Evolutionary conservation across 2,888 invertebrate genomes (phyloP), one percentile per base, ranked within the genome.

Genomic region (Ormyrus rosae): DNA sequence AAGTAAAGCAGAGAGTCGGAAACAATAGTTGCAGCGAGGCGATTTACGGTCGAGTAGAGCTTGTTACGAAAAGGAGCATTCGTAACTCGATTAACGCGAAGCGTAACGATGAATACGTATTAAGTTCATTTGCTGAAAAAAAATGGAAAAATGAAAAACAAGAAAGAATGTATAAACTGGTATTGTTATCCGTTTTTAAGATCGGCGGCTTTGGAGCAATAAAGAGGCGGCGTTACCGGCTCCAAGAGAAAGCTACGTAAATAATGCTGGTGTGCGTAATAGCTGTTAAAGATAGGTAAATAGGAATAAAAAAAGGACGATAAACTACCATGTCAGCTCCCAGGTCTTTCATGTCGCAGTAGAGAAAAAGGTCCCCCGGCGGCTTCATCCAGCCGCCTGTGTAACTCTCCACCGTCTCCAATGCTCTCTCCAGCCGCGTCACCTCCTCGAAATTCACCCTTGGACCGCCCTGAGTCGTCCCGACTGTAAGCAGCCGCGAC

Each of bases 321-420:
- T 34, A 34, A 48, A 79, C 78, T 92, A 95, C 95, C 95, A 95
- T 95, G 92, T 95, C 95, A 92, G 95, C 95, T 93, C 95, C 95
- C 94, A 95, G 94, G 92, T 94, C 94, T 93, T 94, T 94, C 94
- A 95, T 95, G 93, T 94, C 94, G 92, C 93, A 92, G 92, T 93
- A 92, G 91, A 93, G 93, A 92, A 94, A 94, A 91, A 93, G 92
- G 90, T 93, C 93, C 92, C 93, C 93, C 92, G 93, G 93, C 91
- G 94, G 93, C 93, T 94, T 94, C 94, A 94, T 94, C 93, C 89
- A 90, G 88, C 90, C 89, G 89, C 88, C 88, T 88, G 88, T 89
- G 88, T 89, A 90, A 88, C 90, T 90, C 88, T 90, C 90, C 89
- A 90, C 90, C 88, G 89, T 90, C 86, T 89, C 89, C 88, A 89